phyloP scores from a whole-genome alignment of 53 echinoderm and acorn worm species.

The Apostichopus leukothele region DNA sequence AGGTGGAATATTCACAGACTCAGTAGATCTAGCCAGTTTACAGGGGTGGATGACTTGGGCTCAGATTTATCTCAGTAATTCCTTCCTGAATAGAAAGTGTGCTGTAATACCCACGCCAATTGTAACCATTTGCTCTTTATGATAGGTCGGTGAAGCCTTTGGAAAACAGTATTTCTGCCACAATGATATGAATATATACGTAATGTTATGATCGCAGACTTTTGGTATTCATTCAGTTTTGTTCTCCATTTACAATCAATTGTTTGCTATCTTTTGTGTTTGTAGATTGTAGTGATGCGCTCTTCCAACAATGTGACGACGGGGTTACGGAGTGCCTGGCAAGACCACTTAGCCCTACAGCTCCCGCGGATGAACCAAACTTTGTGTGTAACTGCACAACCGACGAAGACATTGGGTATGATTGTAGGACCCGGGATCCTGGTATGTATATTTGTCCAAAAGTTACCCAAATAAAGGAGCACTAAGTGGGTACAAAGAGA shows the following conservation, averaged over 20 bases:
- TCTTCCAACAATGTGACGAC: background rate
- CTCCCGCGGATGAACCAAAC: slow-evolving; percentile 6
- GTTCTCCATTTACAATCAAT: too few relatives aligned
- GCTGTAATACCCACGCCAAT: too few relatives aligned
- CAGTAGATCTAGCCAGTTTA: slow-evolving; percentile 7
- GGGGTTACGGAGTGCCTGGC: background rate
- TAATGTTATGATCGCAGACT: too few relatives aligned
- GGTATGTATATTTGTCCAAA: background rate
- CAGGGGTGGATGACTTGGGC: background rate
- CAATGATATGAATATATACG: too few relatives aligned
- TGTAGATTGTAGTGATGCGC: background rate
- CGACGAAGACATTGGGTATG: background rate
- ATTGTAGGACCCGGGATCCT: background rate
- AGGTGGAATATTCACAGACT: slow-evolving; percentile 10
- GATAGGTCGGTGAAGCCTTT: too few relatives aligned
- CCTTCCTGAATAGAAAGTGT: too few relatives aligned
- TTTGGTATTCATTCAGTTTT: too few relatives aligned
- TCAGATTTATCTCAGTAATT: too few relatives aligned
- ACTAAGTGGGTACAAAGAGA: too few relatives aligned
- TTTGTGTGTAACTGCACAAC: slow-evolving; percentile 21
- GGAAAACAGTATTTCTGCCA: too few relatives aligned
- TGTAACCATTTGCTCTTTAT: too few relatives aligned
- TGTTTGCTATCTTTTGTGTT: background rate
- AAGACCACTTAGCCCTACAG: background rate
- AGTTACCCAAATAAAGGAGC: too few relatives aligned